Conservation (phyloP, 1,140 invertebrate genomes). For the Eciton burchellii region DNA sequence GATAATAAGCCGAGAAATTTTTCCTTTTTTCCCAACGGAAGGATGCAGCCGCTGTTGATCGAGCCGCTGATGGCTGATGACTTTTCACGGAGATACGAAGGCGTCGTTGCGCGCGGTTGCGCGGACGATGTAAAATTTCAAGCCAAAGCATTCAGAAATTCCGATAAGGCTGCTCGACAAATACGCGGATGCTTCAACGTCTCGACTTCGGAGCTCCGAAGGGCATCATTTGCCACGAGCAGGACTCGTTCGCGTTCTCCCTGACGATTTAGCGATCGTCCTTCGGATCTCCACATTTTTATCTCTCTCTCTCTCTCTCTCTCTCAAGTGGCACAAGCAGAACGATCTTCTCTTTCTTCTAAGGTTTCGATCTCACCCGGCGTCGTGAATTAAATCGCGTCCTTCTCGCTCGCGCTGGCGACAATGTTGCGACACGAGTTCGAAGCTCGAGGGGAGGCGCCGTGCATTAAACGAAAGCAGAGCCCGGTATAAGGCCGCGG, state of each 20-base stretch:
- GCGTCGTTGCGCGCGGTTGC: not conserved
- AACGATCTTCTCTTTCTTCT: no score
- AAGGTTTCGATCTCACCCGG: no score
- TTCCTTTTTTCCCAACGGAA: not conserved
- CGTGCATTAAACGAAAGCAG: conserved; percentile 42
- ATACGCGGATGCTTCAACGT: not conserved
- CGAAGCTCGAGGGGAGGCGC: conserved; percentile 28
- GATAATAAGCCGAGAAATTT: not conserved
- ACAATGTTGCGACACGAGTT: not conserved
- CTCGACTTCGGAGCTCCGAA: not conserved
- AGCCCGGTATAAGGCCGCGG: conserved; percentile 39
- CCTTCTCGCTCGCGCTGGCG: not conserved
- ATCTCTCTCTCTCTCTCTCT: no score
- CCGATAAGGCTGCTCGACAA: not conserved
- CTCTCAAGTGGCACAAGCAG: not conserved
- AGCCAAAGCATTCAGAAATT: not conserved
- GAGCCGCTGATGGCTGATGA: not conserved
- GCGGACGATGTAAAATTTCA: not conserved
- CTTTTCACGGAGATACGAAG: not conserved
- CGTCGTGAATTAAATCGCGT: not conserved
- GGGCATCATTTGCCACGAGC: not conserved
- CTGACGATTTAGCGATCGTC: not conserved
- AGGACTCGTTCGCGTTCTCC: not conserved
- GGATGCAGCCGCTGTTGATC: not conserved
- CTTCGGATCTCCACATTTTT: not conserved